These are phyloP conservation scores for Catharus ustulatus DNA, from an alignment of 2,797 vertebrate species.

Conservation along the genomic window DNA sequence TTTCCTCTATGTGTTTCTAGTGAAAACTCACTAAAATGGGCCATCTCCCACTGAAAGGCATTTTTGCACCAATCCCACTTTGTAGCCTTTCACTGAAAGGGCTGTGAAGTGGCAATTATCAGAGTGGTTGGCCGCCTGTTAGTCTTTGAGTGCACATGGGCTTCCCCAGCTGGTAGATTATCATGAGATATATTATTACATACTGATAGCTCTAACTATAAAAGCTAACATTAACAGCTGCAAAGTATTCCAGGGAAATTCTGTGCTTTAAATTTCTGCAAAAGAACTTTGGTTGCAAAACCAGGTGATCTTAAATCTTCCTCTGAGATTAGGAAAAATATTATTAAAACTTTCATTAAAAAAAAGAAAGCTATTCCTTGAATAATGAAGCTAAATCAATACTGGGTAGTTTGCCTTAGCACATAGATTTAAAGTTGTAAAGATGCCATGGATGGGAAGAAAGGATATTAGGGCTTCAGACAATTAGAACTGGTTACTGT, in stretches of 20 bases:
- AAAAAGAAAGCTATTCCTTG: neutral
- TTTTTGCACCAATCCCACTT: neutral
- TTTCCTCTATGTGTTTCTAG: neutral
- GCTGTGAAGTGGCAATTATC: constrained; percentile 12
- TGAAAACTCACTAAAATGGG: neutral
- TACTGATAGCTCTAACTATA: neutral
- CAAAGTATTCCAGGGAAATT: neutral
- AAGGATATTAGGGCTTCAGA: neutral
- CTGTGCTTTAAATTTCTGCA: neutral
- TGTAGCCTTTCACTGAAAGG: constrained; percentile 9
- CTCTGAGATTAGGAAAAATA: neutral
- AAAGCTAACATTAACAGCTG: neutral
- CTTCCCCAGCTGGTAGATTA: neutral
- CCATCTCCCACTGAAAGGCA: neutral
- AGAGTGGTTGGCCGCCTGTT: neutral
- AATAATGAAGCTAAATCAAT: neutral
- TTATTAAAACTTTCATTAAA: neutral
- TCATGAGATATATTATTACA: neutral
- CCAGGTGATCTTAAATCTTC: neutral
- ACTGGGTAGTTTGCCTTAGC: neutral
- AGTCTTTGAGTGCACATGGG: neutral
- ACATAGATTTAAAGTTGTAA: neutral
- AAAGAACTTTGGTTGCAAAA: neutral
- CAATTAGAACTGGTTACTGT: neutral
- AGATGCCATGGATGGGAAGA: neutral